Evolutionary conservation across 1,140 invertebrate genomes (phyloP), one percentile per base, ranked within the genome.

Genomic region (Gonatopus flavifemur): DNA sequence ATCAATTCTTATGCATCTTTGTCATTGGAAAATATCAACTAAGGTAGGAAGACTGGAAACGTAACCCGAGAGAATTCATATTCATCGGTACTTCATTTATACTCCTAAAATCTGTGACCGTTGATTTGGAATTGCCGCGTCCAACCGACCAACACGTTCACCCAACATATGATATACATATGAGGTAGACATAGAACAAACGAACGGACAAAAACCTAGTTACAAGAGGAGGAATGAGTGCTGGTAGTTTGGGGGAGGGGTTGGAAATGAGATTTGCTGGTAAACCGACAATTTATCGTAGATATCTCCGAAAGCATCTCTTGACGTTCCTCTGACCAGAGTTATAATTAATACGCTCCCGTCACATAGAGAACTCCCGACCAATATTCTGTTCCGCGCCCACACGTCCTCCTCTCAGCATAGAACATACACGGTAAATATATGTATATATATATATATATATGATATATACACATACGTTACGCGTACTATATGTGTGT

Each of bases 221-320:
- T 50, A 35, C 41, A 40, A 19, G 35, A 41, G 54, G 48, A 39
- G 55, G 39, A 31, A 20, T 44, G n/a, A n/a, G n/a, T n/a, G n/a
- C n/a, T n/a, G n/a, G n/a, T n/a, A n/a, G n/a, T n/a, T n/a, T 56
- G 61, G 61, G 49, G 59, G n/a, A n/a, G 59, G 59, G 57, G 72
- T 72, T 72, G 71, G 69, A 75, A 77, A 76, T 76, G 74, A 77
- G 71, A 77, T 77, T 77, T 74, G 72, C 67, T 70, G 75, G 75
- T 77, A 72, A 77, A 76, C 75, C 75, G 74, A 76, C 75, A 76
- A 76, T 76, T 76, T 76, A 70, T 77, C 67, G 68, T 67, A 69
- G 70, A 62, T 72, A 75, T 74, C 69, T 69, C 62, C 67, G 59
- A 69, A 69, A 65, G 58, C 65, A 76, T 73, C 75, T 75, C 73